Base-by-base conservation (phyloP, 1,140 invertebrate species). In the Leptinotarsa defecta region DNA sequence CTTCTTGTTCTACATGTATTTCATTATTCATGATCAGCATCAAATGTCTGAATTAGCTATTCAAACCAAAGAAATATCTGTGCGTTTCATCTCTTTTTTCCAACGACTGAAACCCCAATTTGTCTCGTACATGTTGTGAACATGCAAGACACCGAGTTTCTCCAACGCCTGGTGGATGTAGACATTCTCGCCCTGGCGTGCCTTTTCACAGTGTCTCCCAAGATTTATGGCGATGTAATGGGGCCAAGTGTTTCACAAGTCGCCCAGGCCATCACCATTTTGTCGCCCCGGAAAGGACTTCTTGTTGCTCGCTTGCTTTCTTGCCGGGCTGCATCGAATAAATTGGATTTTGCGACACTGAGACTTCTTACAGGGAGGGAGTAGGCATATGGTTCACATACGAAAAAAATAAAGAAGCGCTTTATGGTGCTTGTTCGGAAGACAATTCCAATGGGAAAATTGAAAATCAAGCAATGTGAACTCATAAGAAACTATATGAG, bases 221-320 rank as follows among this genome's bases (percentile, higher is more conserved):
- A 83, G 82, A 85, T 85, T 85, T 85, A 85, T 85, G 62, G 84
- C 83, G 79, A 84, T 85, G 84, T 85, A 85, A 85, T 85, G 81
- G 84, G 84, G 82, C 83, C 82, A 85, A 85, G 81, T 84, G 84
- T 80, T 85, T 85, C 84, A 78, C 83, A 81, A 83, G 78, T 83
- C 83, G 81, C 81, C 82, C 70, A 77, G 76, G 78, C 81, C 81
- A 84, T 84, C 83, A 84, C 83, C 82, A 84, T 83, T 84, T 84
- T 83, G 83, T 83, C 83, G 80, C 79, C 71, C 49, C 48, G 48
- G 34, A 68, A 68, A 68, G 43, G 67, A 48, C 78, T 77, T 75
- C 76, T 74, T 57, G 52, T 57, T 57, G 52, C 52, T 57, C n/a
- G 52, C 52, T 57, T 57, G n/a, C 52, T 57, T 81, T 80, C 81